Conservation (phyloP, 2,797 vertebrate species). For the Myotis pilosus region DNA sequence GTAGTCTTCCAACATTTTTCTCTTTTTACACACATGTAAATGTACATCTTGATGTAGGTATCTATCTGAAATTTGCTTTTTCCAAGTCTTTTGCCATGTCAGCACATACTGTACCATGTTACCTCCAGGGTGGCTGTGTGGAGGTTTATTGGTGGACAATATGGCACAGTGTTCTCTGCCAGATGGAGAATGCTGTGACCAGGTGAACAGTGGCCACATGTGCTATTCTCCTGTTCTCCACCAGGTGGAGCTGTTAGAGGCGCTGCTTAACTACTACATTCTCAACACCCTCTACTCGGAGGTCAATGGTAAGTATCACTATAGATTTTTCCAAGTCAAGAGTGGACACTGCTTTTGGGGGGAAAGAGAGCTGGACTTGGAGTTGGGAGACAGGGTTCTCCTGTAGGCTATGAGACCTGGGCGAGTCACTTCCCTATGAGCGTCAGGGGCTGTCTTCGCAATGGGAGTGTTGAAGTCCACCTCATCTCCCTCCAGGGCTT, state of each 20-base stretch:
- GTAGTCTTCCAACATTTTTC: not conserved
- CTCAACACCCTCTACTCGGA: slow-evolving; percentile 64
- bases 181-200: slow-evolving; percentile 50
- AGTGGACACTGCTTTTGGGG: not conserved
- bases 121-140: not conserved
- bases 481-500: not conserved
- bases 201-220: slow-evolving; percentile 49
- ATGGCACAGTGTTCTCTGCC: not conserved
- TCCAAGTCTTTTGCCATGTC: not conserved
- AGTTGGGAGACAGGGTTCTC: not conserved
- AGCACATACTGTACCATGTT: not conserved
- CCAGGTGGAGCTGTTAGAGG: slow-evolving; percentile 79
- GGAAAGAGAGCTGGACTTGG: not conserved
- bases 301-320: slow-evolving; percentile 81
- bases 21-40: not conserved
- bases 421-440: not conserved
- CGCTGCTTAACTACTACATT: slow-evolving; percentile 75
- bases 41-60: not conserved
- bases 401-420: not conserved
- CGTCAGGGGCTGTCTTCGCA: not conserved
- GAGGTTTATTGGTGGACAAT: not conserved
- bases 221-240: not conserved
- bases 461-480: not conserved
- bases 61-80: not conserved
- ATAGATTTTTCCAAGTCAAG: not conserved